Conservation (phyloP, 1,140 invertebrate species). For the Zaprionus taronus region DNA sequence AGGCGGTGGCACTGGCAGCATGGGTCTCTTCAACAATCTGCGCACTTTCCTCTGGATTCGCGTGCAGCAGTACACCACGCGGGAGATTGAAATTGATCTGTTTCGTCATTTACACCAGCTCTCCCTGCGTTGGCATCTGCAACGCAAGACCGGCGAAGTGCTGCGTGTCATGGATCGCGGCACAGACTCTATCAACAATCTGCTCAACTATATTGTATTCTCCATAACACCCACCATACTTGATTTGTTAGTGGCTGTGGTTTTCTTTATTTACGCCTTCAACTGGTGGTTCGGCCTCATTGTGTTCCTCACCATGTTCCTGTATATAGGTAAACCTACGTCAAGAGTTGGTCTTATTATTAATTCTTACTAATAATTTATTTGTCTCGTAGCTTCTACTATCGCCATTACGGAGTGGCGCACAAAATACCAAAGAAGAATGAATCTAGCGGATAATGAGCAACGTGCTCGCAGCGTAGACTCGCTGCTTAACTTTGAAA, state of each 20-base stretch:
- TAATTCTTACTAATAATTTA: not conserved
- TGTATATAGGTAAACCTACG: slow-evolving; percentile 93
- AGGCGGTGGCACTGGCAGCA: slow-evolving; percentile 95
- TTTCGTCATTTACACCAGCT: slow-evolving; percentile 94
- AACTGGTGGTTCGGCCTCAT: slow-evolving; percentile 97
- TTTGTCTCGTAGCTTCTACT: slow-evolving; percentile 89
- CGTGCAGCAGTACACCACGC: slow-evolving; percentile 97
- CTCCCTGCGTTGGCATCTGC: slow-evolving; percentile 95
- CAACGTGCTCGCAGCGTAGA: slow-evolving; percentile 96
- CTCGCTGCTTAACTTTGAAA: slow-evolving; percentile 98
- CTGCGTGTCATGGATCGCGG: slow-evolving; percentile 97
- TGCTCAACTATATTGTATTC: slow-evolving; percentile 95
- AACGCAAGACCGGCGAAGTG: slow-evolving; percentile 97
- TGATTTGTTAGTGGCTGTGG: slow-evolving; percentile 96
- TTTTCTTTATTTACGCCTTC: slow-evolving; percentile 94
- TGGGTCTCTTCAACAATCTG: slow-evolving; percentile 96
- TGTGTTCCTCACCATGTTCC: slow-evolving; percentile 95
- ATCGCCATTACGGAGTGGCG: slow-evolving; percentile 97
- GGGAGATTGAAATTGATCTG: slow-evolving; percentile 94
- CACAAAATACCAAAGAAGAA: slow-evolving; percentile 95
- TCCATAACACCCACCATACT: slow-evolving; percentile 95
- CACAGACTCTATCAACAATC: slow-evolving; percentile 96
- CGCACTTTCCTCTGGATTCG: slow-evolving; percentile 96
- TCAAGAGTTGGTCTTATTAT: not conserved
- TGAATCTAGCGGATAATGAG: slow-evolving; percentile 97